Evolutionary conservation across 2,888 invertebrate species (phyloP).

Genomic region (Biston stratarius): DNA sequence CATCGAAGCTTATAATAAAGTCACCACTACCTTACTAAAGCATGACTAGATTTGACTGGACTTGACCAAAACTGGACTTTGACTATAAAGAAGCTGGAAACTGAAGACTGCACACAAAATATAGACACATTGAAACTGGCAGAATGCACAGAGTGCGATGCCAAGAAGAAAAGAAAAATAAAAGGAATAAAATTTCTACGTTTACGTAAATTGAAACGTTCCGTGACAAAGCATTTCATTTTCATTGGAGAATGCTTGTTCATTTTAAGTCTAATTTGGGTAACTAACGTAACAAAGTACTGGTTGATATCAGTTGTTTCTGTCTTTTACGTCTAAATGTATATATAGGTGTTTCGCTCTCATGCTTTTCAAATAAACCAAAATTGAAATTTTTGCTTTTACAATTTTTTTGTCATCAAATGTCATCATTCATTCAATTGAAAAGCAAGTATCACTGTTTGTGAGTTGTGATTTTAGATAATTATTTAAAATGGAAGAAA

Average conservation of each 20-base stretch:
- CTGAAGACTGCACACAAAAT: too few relatives aligned
- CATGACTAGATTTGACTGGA: too few relatives aligned
- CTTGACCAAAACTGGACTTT: too few relatives aligned
- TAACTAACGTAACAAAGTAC: neutral
- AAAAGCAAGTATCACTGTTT: conserved; percentile 8
- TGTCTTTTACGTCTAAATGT: neutral
- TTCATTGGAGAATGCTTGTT: neutral
- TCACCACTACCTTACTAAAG: too few relatives aligned
- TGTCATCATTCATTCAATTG: conserved; percentile 7
- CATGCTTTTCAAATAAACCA: neutral
- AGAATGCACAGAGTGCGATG: too few relatives aligned
- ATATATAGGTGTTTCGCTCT: neutral
- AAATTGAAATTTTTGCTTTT: too few relatives aligned
- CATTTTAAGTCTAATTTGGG: too few relatives aligned
- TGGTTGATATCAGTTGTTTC: neutral
- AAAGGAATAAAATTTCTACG: too few relatives aligned
- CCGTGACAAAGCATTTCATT: conserved; percentile 59
- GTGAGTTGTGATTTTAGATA: conserved; percentile 18
- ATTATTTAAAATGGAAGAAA: conserved; percentile 90
- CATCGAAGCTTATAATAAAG: too few relatives aligned
- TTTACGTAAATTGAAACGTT: conserved; percentile 43
- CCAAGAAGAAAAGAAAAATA: too few relatives aligned
- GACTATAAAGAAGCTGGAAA: too few relatives aligned
- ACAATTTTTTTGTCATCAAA: neutral
- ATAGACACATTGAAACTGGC: too few relatives aligned